These are phyloP conservation scores for Fissipunctia ypsillon DNA, from an alignment of 2,888 invertebrate species.

Conservation along the genomic window DNA sequence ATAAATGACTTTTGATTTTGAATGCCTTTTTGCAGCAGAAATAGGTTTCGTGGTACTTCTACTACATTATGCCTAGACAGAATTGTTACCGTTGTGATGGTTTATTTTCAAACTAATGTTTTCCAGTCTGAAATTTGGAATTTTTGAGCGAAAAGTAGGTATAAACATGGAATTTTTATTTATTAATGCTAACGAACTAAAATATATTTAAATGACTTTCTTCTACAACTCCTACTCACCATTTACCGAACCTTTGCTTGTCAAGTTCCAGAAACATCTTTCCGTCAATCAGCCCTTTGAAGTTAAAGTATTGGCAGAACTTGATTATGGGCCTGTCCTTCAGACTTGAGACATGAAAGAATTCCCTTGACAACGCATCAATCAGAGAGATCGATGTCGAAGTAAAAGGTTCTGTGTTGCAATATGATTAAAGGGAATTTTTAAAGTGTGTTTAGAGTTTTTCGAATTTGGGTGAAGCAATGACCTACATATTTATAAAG, in stretches of 20 bases:
- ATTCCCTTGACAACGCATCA: constrained; percentile 60
- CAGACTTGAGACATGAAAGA: constrained; percentile 47
- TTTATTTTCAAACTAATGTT: no score
- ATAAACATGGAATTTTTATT: no score
- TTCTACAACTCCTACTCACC: background rate
- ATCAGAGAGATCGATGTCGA: constrained; percentile 55
- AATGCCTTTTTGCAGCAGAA: no score
- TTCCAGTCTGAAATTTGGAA: no score
- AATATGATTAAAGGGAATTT: constrained; percentile 19
- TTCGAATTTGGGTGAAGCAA: background rate
- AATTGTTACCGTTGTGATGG: no score
- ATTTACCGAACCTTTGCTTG: constrained; percentile 38
- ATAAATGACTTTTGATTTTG: no score
- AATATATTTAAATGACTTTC: background rate
- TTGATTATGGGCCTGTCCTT: constrained; percentile 15
- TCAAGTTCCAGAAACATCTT: constrained; percentile 21
- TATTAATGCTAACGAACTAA: no score
- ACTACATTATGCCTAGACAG: no score
- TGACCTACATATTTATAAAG: background rate
- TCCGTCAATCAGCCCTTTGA: constrained; percentile 50
- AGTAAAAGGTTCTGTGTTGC: constrained; percentile 45
- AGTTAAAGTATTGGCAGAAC: constrained; percentile 38
- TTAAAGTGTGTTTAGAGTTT: background rate
- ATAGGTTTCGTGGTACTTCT: no score
- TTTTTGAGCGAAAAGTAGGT: no score